phyloP scores from a whole-genome alignment of 1,140 invertebrate genomes.

The Drosophila pectinifera region DNA sequence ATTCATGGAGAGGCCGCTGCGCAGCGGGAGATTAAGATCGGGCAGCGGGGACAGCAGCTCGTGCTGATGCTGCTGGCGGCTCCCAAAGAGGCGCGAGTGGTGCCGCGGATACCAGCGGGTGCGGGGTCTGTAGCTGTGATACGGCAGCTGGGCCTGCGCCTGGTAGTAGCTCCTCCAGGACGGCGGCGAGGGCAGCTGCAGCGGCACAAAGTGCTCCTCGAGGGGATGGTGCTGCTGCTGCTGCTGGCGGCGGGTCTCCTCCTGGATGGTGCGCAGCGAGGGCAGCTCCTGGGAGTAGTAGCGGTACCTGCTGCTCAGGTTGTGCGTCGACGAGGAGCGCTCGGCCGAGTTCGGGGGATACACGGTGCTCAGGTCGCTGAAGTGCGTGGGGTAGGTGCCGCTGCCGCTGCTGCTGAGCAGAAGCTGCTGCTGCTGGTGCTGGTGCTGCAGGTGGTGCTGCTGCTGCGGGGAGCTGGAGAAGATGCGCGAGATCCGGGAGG shows the following conservation, averaged over 20 bases:
- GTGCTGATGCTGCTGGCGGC: constrained; percentile 87
- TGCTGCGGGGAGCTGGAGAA: constrained; percentile 89
- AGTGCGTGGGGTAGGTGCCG: constrained; percentile 87
- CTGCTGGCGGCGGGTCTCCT: constrained; percentile 86
- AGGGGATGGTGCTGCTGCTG: constrained; percentile 39
- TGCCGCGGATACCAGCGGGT: constrained; percentile 87
- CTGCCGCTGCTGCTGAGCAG: constrained; percentile 33
- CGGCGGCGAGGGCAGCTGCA: constrained; percentile 86
- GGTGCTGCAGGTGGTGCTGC: constrained; percentile 57
- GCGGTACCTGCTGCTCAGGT: constrained; percentile 86
- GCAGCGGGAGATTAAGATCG: constrained; percentile 82
- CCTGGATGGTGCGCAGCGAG: constrained; percentile 90
- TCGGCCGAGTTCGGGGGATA: constrained; percentile 92
- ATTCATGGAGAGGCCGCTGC: constrained; percentile 63
- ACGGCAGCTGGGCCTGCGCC: constrained; percentile 82
- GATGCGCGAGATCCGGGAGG: constrained; percentile 87
- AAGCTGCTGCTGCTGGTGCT: constrained; percentile 79
- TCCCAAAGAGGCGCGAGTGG: constrained; percentile 87
- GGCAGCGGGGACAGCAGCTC: constrained; percentile 88
- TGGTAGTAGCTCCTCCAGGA: constrained; percentile 84
- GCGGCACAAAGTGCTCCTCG: constrained; percentile 86
- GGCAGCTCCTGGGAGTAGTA: constrained; percentile 91
- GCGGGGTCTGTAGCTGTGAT: constrained; percentile 85
- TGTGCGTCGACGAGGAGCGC: constrained; percentile 89
- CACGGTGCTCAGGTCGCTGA: constrained; percentile 94